phyloP scores from a whole-genome alignment of 2,113 vertebrate genomes.

The Callorhinus ursinus region DNA sequence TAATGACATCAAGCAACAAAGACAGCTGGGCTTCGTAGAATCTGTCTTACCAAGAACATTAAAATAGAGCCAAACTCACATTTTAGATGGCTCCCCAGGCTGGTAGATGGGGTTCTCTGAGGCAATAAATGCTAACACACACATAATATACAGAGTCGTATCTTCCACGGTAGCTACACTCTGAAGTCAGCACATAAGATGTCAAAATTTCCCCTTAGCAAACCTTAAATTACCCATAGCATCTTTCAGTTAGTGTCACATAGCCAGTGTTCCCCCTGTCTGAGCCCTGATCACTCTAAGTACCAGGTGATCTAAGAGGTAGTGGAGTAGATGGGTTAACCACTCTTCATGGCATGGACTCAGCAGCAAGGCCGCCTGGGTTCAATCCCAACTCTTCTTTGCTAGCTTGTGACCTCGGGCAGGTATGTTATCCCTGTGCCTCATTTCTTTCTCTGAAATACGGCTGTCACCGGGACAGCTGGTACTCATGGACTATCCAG shows the following conservation, averaged over 20 bases:
- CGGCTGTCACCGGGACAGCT: not conserved
- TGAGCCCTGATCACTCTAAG: not conserved
- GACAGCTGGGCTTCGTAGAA: slow-evolving; percentile 79
- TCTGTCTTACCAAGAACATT: slow-evolving; percentile 62
- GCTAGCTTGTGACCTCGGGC: not conserved
- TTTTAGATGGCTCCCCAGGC: not conserved
- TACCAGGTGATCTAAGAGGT: not conserved
- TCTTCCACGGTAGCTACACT: not conserved
- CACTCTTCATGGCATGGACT: accelerated
- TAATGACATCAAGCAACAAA: slow-evolving; percentile 64
- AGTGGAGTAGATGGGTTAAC: not conserved
- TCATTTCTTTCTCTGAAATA: not conserved
- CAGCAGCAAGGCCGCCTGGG: not conserved
- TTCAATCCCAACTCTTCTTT: not conserved
- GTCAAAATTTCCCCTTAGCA: not conserved
- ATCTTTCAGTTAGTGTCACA: not conserved
- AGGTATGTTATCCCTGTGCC: not conserved
- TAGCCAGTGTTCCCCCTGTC: not conserved
- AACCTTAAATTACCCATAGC: not conserved
- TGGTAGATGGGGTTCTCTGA: not conserved
- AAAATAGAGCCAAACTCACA: not conserved
- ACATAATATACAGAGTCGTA: not conserved
- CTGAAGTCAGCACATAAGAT: not conserved
- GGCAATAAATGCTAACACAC: not conserved
- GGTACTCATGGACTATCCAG: not conserved